These are phyloP conservation scores for Meloe dianella DNA, from an alignment of 2,888 invertebrate species.

Conservation along the genomic window DNA sequence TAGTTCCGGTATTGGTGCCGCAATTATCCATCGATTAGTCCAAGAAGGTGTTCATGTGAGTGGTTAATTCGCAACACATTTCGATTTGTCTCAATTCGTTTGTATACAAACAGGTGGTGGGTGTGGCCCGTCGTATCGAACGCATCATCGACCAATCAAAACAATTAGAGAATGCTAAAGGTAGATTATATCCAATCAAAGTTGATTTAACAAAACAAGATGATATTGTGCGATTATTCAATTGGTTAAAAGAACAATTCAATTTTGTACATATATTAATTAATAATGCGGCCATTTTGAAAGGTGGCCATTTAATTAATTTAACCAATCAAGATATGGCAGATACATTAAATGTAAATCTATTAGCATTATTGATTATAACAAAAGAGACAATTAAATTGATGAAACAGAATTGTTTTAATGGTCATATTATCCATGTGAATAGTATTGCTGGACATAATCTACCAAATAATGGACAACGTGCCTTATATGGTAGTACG, in stretches of 20 bases:
- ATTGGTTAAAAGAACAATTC: constrained; percentile 50
- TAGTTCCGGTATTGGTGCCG: constrained; percentile 23
- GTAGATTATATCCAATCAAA: constrained; percentile 50
- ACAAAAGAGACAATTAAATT: constrained; percentile 46
- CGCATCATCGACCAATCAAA: constrained; percentile 35
- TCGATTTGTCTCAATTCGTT: too few relatives aligned
- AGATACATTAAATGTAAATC: constrained; percentile 38
- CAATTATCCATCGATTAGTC: constrained; percentile 19
- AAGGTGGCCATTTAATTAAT: constrained; percentile 14
- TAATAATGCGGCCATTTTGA: constrained; percentile 51
- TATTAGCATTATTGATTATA: constrained; percentile 38
- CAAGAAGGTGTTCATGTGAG: constrained; percentile 17
- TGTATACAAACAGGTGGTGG: constrained; percentile 46
- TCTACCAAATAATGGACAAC: constrained; percentile 37
- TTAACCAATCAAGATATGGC: constrained; percentile 39
- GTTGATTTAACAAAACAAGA: constrained; percentile 53
- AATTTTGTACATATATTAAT: constrained; percentile 54
- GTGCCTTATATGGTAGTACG: constrained; percentile 25
- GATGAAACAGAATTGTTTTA: constrained; percentile 44
- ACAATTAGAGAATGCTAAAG: constrained; percentile 36
- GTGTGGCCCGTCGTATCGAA: constrained; percentile 41
- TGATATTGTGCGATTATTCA: constrained; percentile 49
- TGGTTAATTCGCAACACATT: too few relatives aligned
- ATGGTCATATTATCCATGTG: constrained; percentile 49
- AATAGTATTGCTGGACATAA: constrained; percentile 48